Percentiles rank a stretch among this genome's conserved stretches.
phyloP scores from a whole-genome alignment of 2,113 vertebrate genomes.

The Pygoscelis adeliae region DNA sequence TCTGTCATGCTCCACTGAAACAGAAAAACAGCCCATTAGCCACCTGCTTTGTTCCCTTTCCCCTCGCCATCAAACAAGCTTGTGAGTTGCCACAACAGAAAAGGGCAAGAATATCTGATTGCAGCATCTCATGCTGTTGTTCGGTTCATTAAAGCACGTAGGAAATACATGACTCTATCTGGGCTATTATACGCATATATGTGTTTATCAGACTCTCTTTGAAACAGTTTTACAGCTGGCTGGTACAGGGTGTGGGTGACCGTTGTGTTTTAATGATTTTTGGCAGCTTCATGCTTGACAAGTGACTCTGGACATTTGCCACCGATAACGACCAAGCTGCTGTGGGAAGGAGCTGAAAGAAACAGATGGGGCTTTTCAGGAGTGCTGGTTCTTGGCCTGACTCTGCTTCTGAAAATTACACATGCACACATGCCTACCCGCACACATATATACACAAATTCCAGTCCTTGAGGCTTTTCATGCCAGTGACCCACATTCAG shows the following conservation, averaged over 20 bases:
- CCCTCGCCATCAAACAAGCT: neutral
- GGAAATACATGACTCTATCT: neutral
- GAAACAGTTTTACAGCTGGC: conserved; percentile 4
- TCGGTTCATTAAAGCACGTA: neutral
- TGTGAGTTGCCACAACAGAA: neutral
- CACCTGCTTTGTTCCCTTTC: conserved; percentile 50
- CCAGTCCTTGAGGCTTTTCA: neutral
- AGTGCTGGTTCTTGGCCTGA: neutral
- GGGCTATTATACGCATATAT: neutral
- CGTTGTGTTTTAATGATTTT: conserved; percentile 32
- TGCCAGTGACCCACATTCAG: neutral
- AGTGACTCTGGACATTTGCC: conserved; percentile 58
- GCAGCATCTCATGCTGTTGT: neutral
- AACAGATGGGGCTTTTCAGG: conserved; percentile 42
- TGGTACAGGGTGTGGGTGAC: neutral
- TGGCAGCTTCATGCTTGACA: conserved; percentile 30
- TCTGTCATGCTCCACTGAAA: conserved; percentile 85
- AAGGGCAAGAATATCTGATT: conserved; percentile 48
- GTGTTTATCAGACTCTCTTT: conserved; percentile 14
- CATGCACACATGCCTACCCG: neutral
- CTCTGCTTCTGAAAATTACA: neutral
- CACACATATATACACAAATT: neutral
- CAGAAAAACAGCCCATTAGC: conserved; percentile 55
- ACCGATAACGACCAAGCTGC: neutral
- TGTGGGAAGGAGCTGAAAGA: conserved; percentile 17